Percentiles rank a stretch among this genome's conserved stretches.
Conservation (phyloP, 2,888 invertebrate genomes). For the Tachina grossa region DNA sequence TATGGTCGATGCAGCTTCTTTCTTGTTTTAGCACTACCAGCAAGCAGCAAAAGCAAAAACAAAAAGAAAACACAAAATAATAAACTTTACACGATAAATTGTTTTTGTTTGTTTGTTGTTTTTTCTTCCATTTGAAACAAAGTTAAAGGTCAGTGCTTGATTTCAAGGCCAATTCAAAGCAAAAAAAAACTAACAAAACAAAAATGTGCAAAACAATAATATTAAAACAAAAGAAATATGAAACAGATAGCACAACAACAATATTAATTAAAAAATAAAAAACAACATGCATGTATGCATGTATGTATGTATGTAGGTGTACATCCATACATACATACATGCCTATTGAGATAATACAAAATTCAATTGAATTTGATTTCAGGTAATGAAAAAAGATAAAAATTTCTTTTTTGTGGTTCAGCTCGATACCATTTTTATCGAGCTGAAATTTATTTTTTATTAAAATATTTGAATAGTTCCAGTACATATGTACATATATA, state of each 20-base stretch:
- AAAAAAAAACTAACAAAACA: constrained; percentile 54
- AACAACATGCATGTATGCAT: neutral
- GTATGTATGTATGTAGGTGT: no score
- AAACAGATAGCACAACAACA: constrained; percentile 47
- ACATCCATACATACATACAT: no score
- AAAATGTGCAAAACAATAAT: constrained; percentile 30
- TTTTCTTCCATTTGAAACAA: constrained; percentile 71
- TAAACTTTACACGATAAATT: constrained; percentile 62
- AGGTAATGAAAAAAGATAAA: no score
- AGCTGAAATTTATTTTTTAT: no score
- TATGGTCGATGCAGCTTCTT: constrained; percentile 49
- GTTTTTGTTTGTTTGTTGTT: constrained; percentile 45
- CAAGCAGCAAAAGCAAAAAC: neutral
- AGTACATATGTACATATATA: no score
- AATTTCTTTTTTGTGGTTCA: no score
- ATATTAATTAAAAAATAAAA: neutral
- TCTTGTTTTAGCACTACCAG: constrained; percentile 18
- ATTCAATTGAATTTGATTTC: no score
- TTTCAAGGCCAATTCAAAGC: constrained; percentile 79
- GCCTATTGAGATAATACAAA: neutral
- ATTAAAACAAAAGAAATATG: constrained; percentile 2
- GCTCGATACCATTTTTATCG: no score
- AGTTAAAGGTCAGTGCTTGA: constrained; percentile 81
- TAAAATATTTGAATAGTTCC: no score
- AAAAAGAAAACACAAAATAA: constrained; percentile 21